Base-by-base conservation (phyloP, 2,797 vertebrate species). In the Scarus forsteni region DNA sequence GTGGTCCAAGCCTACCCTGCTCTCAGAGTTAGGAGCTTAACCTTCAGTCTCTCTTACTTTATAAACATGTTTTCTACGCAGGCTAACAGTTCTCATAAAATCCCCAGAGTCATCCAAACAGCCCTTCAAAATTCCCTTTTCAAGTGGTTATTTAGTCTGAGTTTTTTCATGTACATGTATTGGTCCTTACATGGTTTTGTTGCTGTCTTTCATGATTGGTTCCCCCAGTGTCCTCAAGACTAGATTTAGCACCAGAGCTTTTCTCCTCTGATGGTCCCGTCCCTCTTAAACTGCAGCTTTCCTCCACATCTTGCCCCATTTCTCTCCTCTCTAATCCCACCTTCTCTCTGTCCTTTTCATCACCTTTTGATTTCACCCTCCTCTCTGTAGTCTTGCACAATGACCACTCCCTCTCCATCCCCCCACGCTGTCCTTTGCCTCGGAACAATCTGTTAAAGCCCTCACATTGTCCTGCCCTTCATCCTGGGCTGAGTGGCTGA, bases 401-500 rank as follows among this genome's bases (percentile, higher is more conserved):
- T 18, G 16, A 8, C n/a, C 16, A 0, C 27, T 19, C 12, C 27
- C 7, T 13, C 11, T 14, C 50, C 27, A 13, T 6, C 27, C n/a
- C 43, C 48, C 42, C 52, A 16, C 7, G 39, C 66, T 66, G 63
- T 60, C 69, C 76, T 71, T 75, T 80, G 75, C 68, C 66, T 66
- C n/a, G 15, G 19, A 77, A 66, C 55, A 54, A 70, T 77, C 77
- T n/a, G 58, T 85, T 66, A 57, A 82, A 59, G 43, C 44, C 60
- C 71, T 87, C 63, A 72, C 79, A 60, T 73, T 48, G 61, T 64
- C 44, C 60, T 70, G 70, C 73, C 72, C 69, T 83, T 85, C 77
- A 72, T 84, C 79, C 80, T 19, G 60, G 53, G 35, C 72, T 2
- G 39, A 59, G 68, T 70, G 74, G 62, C 80, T 85, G 84, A 88